These are phyloP conservation scores for Varroa destructor DNA, from an alignment of 1,140 invertebrate genomes.

Conservation along the genomic window DNA sequence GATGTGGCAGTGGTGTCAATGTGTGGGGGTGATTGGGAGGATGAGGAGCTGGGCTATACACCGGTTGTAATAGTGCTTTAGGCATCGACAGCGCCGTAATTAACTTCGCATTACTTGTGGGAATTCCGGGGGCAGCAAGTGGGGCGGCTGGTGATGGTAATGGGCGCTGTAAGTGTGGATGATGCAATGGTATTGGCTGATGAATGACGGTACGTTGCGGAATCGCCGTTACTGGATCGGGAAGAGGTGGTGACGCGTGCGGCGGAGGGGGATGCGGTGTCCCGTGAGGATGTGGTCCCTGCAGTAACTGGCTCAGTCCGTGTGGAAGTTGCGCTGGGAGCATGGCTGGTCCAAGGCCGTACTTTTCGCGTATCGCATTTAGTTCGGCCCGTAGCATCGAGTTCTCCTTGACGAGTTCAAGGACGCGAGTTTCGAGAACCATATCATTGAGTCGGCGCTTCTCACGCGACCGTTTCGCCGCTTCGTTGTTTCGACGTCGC, in stretches of 20 bases:
- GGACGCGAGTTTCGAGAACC: constrained; percentile 81
- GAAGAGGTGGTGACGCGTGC: background rate
- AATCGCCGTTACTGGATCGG: constrained; percentile 50
- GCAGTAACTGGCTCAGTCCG: constrained; percentile 30
- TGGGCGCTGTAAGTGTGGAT: constrained; percentile 16
- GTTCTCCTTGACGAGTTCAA: constrained; percentile 87
- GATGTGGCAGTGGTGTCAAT: constrained; percentile 23
- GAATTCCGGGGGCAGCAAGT: background rate
- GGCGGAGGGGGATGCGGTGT: constrained; percentile 30
- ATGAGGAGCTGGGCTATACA: constrained; percentile 43
- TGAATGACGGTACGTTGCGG: constrained; percentile 64
- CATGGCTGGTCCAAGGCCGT: constrained; percentile 45
- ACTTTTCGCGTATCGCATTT: constrained; percentile 80
- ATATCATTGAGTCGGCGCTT: constrained; percentile 92
- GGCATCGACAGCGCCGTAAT: constrained; percentile 29
- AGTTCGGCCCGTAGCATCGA: constrained; percentile 80
- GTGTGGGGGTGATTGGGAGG: constrained; percentile 42
- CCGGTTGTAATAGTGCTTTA: constrained; percentile 35
- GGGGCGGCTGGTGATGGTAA: background rate
- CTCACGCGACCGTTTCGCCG: constrained; percentile 81
- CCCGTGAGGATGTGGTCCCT: constrained; percentile 30
- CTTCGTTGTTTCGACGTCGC: constrained; percentile 83
- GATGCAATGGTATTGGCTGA: constrained; percentile 56
- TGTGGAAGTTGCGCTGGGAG: constrained; percentile 30
- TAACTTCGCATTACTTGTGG: constrained; percentile 30